Conservation (phyloP, 2,888 invertebrate genomes). For the Athripsodes cinereus region DNA sequence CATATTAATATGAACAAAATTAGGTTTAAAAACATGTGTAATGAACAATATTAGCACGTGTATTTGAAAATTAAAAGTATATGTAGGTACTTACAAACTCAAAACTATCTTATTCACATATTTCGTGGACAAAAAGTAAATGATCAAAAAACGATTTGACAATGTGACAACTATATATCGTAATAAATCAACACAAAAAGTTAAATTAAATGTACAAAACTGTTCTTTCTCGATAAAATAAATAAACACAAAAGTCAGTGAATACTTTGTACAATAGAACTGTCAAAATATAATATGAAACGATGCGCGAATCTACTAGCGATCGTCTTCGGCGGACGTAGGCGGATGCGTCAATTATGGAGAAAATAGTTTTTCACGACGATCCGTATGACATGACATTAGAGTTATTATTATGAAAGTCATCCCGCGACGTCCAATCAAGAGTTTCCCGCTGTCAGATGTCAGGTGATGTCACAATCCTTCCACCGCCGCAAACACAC, state of each 20-base stretch:
- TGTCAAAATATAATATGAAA: neutral
- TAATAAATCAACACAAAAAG: too few species aligned
- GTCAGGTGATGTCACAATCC: constrained; percentile 17
- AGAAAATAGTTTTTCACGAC: constrained; percentile 9
- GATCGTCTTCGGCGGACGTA: too few species aligned
- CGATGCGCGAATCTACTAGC: too few species aligned
- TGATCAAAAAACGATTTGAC: neutral
- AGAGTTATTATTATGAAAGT: too few species aligned
- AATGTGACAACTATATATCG: neutral
- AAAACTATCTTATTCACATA: neutral
- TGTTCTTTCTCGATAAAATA: too few species aligned
- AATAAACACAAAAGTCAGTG: neutral
- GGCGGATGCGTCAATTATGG: too few species aligned
- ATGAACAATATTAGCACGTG: too few species aligned
- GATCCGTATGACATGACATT: constrained; percentile 7
- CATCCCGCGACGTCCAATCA: constrained; percentile 14
- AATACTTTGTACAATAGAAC: too few species aligned
- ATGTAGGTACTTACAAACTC: neutral
- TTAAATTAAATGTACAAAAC: too few species aligned
- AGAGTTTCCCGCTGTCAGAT: constrained; percentile 18
- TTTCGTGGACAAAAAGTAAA: neutral
- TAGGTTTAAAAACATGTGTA: too few species aligned
- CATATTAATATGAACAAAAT: too few species aligned
- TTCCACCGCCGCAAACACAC: constrained; percentile 25
- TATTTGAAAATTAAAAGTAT: neutral